phyloP scores from a whole-genome alignment of 2,888 invertebrate species.

The Leptothorax acervorum region DNA sequence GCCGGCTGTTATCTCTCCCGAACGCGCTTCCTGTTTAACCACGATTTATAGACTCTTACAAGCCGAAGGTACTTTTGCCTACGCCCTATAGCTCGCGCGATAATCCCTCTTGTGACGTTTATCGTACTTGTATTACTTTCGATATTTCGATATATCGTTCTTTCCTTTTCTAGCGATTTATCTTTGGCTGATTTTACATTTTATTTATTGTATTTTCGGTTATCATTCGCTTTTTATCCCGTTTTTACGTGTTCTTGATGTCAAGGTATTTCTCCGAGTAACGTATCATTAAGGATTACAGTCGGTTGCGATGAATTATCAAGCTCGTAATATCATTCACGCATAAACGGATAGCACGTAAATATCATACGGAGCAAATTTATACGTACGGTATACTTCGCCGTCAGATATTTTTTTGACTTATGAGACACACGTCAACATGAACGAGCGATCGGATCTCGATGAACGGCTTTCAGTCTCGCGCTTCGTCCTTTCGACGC shows the following conservation, averaged over 20 bases:
- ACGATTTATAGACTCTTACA: slow-evolving; percentile 48
- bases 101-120: slow-evolving; percentile 27
- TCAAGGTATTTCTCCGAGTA: slow-evolving; percentile 15
- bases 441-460: slow-evolving; percentile 72
- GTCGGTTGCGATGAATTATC: slow-evolving; percentile 24
- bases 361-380: slow-evolving; percentile 52
- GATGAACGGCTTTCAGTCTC: slow-evolving; percentile 59
- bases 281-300: slow-evolving; percentile 22
- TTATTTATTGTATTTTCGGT: slow-evolving; percentile 4
- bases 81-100: not conserved
- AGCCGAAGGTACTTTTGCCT: slow-evolving; percentile 11
- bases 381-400: slow-evolving; percentile 53
- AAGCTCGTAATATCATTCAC: slow-evolving; percentile 38
- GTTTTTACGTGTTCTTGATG: not conserved
- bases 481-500: slow-evolving; percentile 48
- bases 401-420: slow-evolving; percentile 58
- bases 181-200: not conserved
- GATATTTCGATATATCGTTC: not conserved
- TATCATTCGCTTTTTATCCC: not conserved
- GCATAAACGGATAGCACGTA: slow-evolving; percentile 48
- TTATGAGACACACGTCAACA: slow-evolving; percentile 63
- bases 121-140: slow-evolving; percentile 23
- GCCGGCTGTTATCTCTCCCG: slow-evolving; percentile 46
- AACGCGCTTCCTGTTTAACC: slow-evolving; percentile 40
- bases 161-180: slow-evolving; percentile 10